Evolutionary conservation across 2,888 invertebrate genomes (phyloP), one percentile per base, ranked within the genome.

Genomic region (Antheraea assamensis): DNA sequence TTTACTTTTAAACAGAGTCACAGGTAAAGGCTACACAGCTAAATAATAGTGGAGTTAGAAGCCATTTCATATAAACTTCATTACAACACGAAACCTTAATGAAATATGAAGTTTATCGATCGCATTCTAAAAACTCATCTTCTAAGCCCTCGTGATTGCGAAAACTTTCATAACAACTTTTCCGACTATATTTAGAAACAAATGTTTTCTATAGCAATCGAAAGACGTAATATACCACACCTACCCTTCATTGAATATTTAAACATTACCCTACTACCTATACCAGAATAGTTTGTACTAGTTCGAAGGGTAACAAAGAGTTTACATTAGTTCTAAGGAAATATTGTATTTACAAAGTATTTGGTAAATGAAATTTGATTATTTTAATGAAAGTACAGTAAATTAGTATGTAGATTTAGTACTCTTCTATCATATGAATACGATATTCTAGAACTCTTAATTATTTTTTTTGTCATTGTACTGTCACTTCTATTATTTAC

Each of bases 141-240:
- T 68, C 35, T 68, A 35, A 35, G 24, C n/a, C 35, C 31, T 17
- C 30, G 27, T 31, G 19, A 1, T 66, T 21, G 66, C 21, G 31
- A 31, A 66, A 66, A 66, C 17, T 21, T 35, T 68, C 68, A 35
- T 68, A 68, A 66, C 21, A 66, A 68, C 68, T 68, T 68, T n/a
- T 35, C 30, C 35, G n/a, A n/a, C 35, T 68, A 35, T 35, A 68
- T 68, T 68, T 68, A 35, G 68, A 31, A 68, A 10, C n/a, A 35
- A 68, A 68, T 35, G 21, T 8, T 68, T 4, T 31, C 19, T 15
- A 30, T n/a, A 35, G 19, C 21, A 35, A 68, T 68, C 21, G 66
- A 68, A 21, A 21, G 17, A 17, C 24, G 27, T 61, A 64, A 27
- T 24, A 61, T 17, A 55, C n/a, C 55, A 61, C 13, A 42, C 42